Conservation (phyloP, 2,888 invertebrate species). For the Dicycla oo region DNA sequence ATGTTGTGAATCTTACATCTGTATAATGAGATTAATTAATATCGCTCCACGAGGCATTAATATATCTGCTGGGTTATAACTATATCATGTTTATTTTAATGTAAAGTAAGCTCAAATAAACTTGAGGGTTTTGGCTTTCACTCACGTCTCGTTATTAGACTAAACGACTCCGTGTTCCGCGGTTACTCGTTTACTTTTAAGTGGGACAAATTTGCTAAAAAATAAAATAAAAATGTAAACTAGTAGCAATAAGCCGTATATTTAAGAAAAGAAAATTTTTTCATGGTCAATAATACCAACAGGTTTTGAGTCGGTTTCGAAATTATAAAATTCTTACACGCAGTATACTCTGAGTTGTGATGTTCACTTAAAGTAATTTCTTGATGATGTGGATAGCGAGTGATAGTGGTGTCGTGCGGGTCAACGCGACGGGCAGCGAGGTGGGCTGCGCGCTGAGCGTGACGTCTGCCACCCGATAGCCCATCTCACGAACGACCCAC, state of each 20-base stretch:
- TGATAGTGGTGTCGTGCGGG: constrained; percentile 54
- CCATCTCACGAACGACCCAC: constrained; percentile 89
- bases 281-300: constrained; percentile 28
- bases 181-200: constrained; percentile 71
- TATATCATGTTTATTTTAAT: constrained; percentile 73
- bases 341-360: constrained; percentile 24
- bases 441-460: constrained; percentile 79
- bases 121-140: constrained; percentile 80
- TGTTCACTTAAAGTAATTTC: constrained; percentile 43
- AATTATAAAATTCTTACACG: constrained; percentile 41
- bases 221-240: constrained; percentile 47
- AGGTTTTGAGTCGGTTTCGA: constrained; percentile 27
- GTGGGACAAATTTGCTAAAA: constrained; percentile 65
- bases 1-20: constrained; percentile 71
- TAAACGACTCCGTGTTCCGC: constrained; percentile 76
- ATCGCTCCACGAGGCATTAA: constrained; percentile 64
- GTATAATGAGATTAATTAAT: constrained; percentile 65
- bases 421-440: constrained; percentile 67
- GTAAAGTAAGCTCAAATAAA: constrained; percentile 74
- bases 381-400: constrained; percentile 37
- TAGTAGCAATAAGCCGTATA: constrained; percentile 33
- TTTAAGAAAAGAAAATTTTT: constrained; percentile 10
- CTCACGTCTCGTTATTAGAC: constrained; percentile 84
- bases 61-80: constrained; percentile 65
- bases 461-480: constrained; percentile 90